Conservation (phyloP, 2,888 invertebrate species). For the Sinohyriopsis cumingii region DNA sequence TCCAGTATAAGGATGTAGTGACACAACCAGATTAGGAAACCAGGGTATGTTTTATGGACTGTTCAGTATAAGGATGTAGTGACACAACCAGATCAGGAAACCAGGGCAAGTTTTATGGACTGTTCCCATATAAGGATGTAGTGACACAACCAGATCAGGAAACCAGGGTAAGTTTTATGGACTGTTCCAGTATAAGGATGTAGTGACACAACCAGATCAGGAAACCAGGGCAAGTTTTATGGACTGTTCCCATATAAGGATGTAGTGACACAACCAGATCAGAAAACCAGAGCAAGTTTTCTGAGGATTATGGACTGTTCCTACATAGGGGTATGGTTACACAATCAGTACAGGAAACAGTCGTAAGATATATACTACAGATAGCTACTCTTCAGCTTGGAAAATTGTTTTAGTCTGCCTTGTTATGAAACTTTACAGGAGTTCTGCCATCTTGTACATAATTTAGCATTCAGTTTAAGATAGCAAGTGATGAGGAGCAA, state of each 20-base stretch:
- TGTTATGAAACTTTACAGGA: too few relatives aligned
- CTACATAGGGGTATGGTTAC: slow-evolving; percentile 90
- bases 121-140: slow-evolving; percentile 82
- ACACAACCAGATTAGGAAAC: slow-evolving; percentile 85
- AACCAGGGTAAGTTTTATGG: slow-evolving; percentile 81
- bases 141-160: slow-evolving; percentile 85
- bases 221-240: slow-evolving; percentile 81
- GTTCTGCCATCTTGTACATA: too few relatives aligned
- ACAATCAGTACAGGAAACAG: slow-evolving; percentile 83
- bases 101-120: slow-evolving; percentile 80
- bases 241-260: slow-evolving; percentile 79
- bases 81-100: slow-evolving; percentile 83
- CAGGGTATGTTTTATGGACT: slow-evolving; percentile 78
- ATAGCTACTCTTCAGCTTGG: too few relatives aligned
- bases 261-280: slow-evolving; percentile 87
- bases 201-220: slow-evolving; percentile 87
- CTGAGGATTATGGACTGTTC: not conserved
- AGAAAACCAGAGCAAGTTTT: slow-evolving; percentile 84
- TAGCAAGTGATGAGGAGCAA: too few relatives aligned
- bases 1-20: slow-evolving; percentile 87
- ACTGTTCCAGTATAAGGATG: slow-evolving; percentile 81
- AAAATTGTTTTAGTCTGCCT: too few relatives aligned
- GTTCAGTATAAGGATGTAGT: slow-evolving; percentile 86
- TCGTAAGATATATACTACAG: too few relatives aligned
- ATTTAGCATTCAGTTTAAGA: too few relatives aligned